phyloP scores from a whole-genome alignment of 2,113 vertebrate species.

The Bostrychus sinensis region DNA sequence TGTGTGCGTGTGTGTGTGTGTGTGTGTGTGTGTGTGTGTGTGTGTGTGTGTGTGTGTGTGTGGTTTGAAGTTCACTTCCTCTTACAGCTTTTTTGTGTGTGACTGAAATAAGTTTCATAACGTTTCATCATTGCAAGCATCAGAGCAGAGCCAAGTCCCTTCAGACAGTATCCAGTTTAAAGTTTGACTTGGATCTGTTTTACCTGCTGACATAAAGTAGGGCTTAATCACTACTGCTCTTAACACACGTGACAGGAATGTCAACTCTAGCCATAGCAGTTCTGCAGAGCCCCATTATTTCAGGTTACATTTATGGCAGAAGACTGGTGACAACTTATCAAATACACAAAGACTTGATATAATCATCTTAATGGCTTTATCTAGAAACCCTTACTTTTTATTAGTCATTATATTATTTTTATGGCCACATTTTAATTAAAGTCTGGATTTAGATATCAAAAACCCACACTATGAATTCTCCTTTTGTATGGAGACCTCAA shows the following conservation, averaged over 20 bases:
- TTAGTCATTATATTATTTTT: background rate
- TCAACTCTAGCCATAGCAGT: background rate
- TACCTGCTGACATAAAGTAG: slow-evolving; percentile 6
- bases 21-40: background rate
- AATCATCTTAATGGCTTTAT: too few species aligned
- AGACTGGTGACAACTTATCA: background rate
- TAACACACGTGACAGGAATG: slow-evolving; percentile 1
- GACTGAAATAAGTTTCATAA: slow-evolving; percentile 13
- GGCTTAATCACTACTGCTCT: background rate
- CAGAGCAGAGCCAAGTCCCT: slow-evolving; percentile 1
- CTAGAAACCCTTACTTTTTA: background rate
- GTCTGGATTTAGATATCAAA: background rate
- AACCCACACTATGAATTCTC: background rate
- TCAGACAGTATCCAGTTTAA: background rate
- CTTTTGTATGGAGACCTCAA: background rate
- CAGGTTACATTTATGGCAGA: background rate
- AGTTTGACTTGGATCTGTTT: slow-evolving; percentile 3
- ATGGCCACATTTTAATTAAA: slow-evolving; percentile 1
- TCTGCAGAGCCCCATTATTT: background rate
- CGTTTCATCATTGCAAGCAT: slow-evolving; percentile 24
- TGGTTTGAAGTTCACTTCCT: background rate
- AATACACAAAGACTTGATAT: background rate
- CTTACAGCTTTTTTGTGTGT: background rate
- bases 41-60: background rate
- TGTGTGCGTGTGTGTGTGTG: background rate